Conservation (phyloP, 2,113 vertebrate genomes). For the Gymnogyps californianus region DNA sequence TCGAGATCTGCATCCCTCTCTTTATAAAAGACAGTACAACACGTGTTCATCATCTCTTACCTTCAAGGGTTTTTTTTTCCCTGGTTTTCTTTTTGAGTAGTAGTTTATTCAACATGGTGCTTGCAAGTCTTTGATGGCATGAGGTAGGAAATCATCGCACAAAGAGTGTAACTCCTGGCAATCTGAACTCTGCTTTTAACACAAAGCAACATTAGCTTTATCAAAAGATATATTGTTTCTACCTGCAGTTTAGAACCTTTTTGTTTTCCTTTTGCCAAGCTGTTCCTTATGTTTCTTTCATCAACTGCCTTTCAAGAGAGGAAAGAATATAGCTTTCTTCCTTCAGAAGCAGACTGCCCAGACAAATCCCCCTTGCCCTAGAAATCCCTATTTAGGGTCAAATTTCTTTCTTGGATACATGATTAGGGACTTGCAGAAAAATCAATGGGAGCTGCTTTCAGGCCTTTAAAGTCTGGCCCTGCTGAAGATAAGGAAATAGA, state of each 20-base stretch:
- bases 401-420: slow-evolving; percentile 4
- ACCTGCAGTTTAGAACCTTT: neutral
- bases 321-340: neutral
- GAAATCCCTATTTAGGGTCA: neutral
- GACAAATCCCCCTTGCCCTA: neutral
- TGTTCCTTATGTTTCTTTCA: neutral
- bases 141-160: neutral
- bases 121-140: neutral
- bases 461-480: neutral
- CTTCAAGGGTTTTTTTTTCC: neutral
- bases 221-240: neutral
- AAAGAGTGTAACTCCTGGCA: neutral
- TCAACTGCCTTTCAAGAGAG: neutral
- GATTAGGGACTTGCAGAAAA: slow-evolving; percentile 5
- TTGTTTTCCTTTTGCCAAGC: neutral
- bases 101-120: neutral
- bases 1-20: neutral
- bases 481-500: neutral
- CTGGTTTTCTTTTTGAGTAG: neutral
- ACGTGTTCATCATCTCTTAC: neutral
- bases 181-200: neutral
- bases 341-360: neutral
- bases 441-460: neutral
- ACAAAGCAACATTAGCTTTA: slow-evolving; percentile 1
- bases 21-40: neutral